phyloP scores from a whole-genome alignment of 2,113 vertebrate species.

The Ageneiosus marmoratus region DNA sequence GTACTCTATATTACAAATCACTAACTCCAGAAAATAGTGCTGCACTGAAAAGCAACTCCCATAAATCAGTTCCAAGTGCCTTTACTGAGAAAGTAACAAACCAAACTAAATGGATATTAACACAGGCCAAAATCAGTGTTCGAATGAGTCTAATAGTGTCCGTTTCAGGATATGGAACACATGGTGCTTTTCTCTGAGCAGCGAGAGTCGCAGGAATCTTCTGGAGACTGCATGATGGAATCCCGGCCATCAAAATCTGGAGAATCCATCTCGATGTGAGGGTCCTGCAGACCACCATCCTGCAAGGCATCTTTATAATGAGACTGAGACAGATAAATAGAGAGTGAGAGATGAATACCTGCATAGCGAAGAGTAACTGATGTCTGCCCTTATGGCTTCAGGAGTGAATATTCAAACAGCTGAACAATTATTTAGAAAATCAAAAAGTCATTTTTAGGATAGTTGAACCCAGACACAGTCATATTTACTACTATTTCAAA shows the following conservation, averaged over 20 bases:
- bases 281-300: slow-evolving; percentile 62
- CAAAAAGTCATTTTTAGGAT: background rate
- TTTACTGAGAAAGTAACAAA: background rate
- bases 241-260: slow-evolving; percentile 61
- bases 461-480: background rate
- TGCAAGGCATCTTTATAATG: slow-evolving; percentile 66
- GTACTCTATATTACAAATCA: background rate
- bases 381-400: background rate
- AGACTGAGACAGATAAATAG: slow-evolving; percentile 54
- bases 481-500: background rate
- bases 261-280: slow-evolving; percentile 61
- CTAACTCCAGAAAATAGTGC: background rate
- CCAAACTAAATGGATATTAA: slow-evolving; percentile 2
- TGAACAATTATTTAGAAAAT: background rate
- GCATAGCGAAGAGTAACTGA: background rate
- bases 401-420: background rate
- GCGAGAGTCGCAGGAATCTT: slow-evolving; percentile 64
- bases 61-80: background rate
- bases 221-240: slow-evolving; percentile 62
- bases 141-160: background rate
- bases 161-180: slow-evolving; percentile 64
- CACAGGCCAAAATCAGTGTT: slow-evolving; percentile 8
- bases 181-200: slow-evolving; percentile 68
- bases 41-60: background rate
- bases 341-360: background rate